Base-by-base conservation (phyloP, 2,797 vertebrate genomes). In the Xenopus petersii region DNA sequence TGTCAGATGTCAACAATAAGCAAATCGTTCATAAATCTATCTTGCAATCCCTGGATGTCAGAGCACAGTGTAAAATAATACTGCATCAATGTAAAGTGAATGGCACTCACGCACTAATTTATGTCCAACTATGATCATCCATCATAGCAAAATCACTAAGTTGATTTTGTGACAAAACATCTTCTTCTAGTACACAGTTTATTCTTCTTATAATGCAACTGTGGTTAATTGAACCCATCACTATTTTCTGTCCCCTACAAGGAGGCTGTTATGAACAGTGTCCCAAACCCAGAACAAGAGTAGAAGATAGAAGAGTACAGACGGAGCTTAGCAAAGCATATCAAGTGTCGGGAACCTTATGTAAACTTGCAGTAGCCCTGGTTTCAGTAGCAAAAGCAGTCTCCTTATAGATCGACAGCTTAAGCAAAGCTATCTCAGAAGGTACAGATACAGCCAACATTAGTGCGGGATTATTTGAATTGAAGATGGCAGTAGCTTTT, bases 111-210 rank as follows among this genome's bases (percentile, higher is more conserved):
- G 16, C 3, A 63, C 33, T 63, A 63, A 63, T 63, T 63, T 63
- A 36, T 63, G 13, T 36, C 4, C 13, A 13, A 36, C 61, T 36
- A 63, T 30, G 61, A 36, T 63, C 61, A 63, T 63, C 61, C 61
- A 63, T 63, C 61, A 63, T 12, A 63, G 36, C 30, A 63, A 33
- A 33, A 63, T 16, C 61, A 63, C 26, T 36, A 36, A 63, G 61
- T 16, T 42, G 30, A 63, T 63, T 63, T 63, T 63, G 61, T 36
- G 61, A 63, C 61, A 63, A 33, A 63, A 33, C 8, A 63, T 24
- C 12, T 7, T 63, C 13, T 63, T 11, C 15, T 16, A 56, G 11
- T 26, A 60, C 1, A 11, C 21, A 26, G 17, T 60, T 60, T 11
- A 11, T 63, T 36, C 61, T 36, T 63, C 7, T 63, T 63, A 8